Evolutionary conservation across 2,888 invertebrate species (phyloP), one percentile per base, ranked within the genome.

Genomic region (Apotomis capreana): DNA sequence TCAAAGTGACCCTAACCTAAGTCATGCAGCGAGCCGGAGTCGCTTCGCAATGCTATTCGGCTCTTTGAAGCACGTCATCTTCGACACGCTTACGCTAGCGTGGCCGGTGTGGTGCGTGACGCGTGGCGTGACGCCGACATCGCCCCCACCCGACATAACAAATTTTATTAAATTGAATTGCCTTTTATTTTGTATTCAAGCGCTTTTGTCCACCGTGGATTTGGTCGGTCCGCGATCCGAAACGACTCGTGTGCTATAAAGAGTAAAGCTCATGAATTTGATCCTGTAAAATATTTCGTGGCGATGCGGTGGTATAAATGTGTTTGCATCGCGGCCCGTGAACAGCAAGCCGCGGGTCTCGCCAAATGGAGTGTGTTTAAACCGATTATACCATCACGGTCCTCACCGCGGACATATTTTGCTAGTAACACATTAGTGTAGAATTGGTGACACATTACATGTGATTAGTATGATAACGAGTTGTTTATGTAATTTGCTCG

Each of bases 131-230:
- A 12, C 58, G n/a, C n/a, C 63, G 63, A 59, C 60, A 37, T 49
- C 52, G 51, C 26, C 51, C n/a, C 9, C 5, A 36, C 40, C n/a
- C 63, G 51, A 40, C 54, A 37, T 59, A 64, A 63, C 57, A 64
- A 70, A 63, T 70, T 63, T 62, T 69, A 69, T 69, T 69, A 49
- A 62, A 69, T 57, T 51, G 57, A 36, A 62, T 69, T 57, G 55
- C 46, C 15, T 68, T 65, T 68, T 68, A 60, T 52, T 60, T 26
- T 15, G 37, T 49, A 13, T 49, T 49, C 10, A 49, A 15, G 55
- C 44, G 63, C 49, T 37, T 68, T 67, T 67, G 57, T 54, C 44
- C 13, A 10, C n/a, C 13, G 69, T 15, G 46, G 44, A 60, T 68
- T 69, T 61, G 10, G 61, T n/a, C 13, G 8, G 2, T 54, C 26